Evolutionary conservation across 2,113 vertebrate genomes (phyloP).

Genomic region (Empidonax alnorum): DNA sequence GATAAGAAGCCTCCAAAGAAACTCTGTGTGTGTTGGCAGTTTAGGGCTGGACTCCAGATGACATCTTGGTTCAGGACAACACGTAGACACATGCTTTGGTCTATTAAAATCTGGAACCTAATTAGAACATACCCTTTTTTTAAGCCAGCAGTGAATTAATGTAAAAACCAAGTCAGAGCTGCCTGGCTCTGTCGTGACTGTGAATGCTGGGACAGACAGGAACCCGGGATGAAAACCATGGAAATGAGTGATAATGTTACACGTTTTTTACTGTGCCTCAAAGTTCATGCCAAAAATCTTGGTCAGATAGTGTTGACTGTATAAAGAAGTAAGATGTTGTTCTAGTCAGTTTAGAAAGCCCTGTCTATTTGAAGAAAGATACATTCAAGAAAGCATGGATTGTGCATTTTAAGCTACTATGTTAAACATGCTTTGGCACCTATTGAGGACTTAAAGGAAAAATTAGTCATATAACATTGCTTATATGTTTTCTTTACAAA

Average conservation of each 20-base stretch:
- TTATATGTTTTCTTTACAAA: neutral
- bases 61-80: neutral
- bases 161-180: neutral
- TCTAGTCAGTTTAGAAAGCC: neutral
- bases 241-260: neutral
- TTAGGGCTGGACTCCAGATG: neutral
- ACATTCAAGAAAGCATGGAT: neutral
- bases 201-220: neutral
- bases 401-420: neutral
- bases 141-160: neutral
- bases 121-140: neutral
- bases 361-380: neutral
- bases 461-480: neutral
- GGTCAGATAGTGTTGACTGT: neutral
- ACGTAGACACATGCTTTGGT: rapidly evolving
- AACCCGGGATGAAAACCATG: neutral
- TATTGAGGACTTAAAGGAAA: neutral
- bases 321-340: neutral
- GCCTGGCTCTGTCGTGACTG: neutral
- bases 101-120: neutral
- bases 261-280: neutral
- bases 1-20: neutral
- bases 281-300: neutral
- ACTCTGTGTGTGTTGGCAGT: neutral
- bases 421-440: neutral